phyloP scores from a whole-genome alignment of 2,888 invertebrate species.

The Drosophila dives region DNA sequence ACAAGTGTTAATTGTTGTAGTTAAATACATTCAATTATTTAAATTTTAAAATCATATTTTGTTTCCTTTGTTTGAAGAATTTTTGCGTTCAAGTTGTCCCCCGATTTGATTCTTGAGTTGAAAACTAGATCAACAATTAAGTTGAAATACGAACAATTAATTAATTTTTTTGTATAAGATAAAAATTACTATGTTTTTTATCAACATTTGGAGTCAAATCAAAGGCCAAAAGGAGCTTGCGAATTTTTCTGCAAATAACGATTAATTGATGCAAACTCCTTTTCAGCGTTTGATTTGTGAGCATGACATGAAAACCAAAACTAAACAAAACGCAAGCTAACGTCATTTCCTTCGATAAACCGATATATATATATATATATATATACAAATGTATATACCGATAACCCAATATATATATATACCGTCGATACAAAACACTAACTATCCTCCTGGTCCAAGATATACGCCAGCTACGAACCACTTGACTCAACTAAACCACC shows the following conservation, averaged over 20 bases:
- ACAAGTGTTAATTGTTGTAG: conserved; percentile 41
- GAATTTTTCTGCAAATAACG: not conserved
- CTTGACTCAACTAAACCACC: conserved; percentile 36
- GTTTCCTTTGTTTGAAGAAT: conserved; percentile 48
- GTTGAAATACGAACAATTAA: conserved; percentile 40
- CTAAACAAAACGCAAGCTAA: conserved; percentile 33
- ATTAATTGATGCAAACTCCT: conserved; percentile 51
- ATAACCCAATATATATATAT: conserved; percentile 24
- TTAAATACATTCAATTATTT: conserved; percentile 35
- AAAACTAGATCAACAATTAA: conserved; percentile 18
- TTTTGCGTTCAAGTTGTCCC: conserved; percentile 49
- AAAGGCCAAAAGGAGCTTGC: conserved; percentile 57
- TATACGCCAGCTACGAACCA: conserved; percentile 55
- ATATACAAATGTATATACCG: conserved; percentile 5
- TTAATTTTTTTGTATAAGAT: conserved; percentile 82
- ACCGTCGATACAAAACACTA: conserved; percentile 54
- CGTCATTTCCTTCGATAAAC: conserved; percentile 28
- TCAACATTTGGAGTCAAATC: conserved; percentile 77
- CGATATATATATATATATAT: conserved; percentile 19
- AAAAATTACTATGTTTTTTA: conserved; percentile 83
- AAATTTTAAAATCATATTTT: conserved; percentile 41
- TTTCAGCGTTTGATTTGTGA: conserved; percentile 59
- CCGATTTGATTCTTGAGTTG: conserved; percentile 40
- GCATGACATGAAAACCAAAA: conserved; percentile 46
- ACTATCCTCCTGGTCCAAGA: conserved; percentile 64